These are phyloP conservation scores for Diaprepes abbreviatus DNA, from an alignment of 2,888 invertebrate species.

Conservation along the genomic window DNA sequence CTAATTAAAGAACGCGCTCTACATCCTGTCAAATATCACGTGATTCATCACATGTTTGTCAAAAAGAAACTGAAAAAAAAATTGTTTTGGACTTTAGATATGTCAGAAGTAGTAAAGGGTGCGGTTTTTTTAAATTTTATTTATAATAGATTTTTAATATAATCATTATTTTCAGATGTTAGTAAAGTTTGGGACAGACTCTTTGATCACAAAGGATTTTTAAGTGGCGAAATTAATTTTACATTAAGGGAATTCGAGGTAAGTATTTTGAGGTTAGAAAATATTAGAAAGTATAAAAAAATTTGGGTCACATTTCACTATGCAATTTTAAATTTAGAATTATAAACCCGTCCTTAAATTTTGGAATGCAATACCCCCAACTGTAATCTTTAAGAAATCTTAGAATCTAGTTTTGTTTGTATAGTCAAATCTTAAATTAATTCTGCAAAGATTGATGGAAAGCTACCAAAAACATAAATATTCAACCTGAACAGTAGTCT, in stretches of 20 bases:
- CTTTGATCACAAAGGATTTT: constrained; percentile 88
- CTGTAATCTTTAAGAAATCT: no score
- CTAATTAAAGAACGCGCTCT: not conserved
- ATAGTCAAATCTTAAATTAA: no score
- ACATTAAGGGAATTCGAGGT: constrained; percentile 91
- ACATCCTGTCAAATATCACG: not conserved
- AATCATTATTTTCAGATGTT: constrained; percentile 74
- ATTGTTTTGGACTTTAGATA: constrained; percentile 49
- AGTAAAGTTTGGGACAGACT: constrained; percentile 87
- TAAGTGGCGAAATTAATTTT: constrained; percentile 88
- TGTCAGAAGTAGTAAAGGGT: constrained; percentile 64
- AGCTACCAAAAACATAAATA: no score
- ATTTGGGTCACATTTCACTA: constrained; percentile 3
- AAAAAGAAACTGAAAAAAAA: not conserved
- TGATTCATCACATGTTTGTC: constrained; percentile 2
- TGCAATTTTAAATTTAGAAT: constrained; percentile 5
- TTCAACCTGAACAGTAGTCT: no score
- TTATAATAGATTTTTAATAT: constrained; percentile 23
- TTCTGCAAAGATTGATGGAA: no score
- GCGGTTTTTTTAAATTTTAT: constrained; percentile 53
- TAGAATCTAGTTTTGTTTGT: no score
- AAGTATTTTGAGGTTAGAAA: constrained; percentile 49
- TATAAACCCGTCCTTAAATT: no score
- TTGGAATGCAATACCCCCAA: no score
- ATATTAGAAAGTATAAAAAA: no score